A percentile compares a stretch with the other conserved stretches of the same genome.
These are phyloP conservation scores for Harpalus rubripes DNA, from an alignment of 2,888 invertebrate species.

Conservation along the genomic window DNA sequence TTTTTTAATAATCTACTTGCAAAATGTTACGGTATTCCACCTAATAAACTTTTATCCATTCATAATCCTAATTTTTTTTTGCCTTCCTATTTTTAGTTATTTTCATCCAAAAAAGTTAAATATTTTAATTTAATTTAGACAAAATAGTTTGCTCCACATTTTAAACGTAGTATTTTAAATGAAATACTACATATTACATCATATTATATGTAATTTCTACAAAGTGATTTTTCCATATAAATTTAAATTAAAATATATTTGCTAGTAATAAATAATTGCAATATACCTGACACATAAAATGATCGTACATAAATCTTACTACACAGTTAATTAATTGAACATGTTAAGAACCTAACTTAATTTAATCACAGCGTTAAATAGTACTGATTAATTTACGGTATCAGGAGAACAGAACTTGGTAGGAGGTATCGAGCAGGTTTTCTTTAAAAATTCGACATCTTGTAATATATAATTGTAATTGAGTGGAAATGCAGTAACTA, in stretches of 20 bases:
- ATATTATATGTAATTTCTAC: not conserved
- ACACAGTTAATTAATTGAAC: slow-evolving; percentile 13
- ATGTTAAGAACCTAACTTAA: slow-evolving; percentile 38
- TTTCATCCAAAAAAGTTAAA: not conserved
- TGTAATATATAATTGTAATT: not conserved
- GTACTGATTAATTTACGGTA: slow-evolving; percentile 26
- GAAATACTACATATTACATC: no score
- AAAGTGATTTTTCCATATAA: not conserved
- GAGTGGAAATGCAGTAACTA: not conserved
- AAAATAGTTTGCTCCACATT: not conserved
- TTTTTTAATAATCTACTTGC: slow-evolving; percentile 68
- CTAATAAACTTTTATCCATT: no score
- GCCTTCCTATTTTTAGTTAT: not conserved
- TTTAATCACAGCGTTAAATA: slow-evolving; percentile 18
- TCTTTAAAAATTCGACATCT: no score
- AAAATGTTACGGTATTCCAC: not conserved
- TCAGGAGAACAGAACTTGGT: not conserved
- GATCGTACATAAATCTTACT: slow-evolving; percentile 1
- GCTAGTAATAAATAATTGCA: slow-evolving; percentile 21
- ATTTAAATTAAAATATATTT: not conserved
- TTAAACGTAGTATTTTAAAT: no score
- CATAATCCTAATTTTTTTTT: no score
- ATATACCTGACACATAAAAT: slow-evolving; percentile 18
- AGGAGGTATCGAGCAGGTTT: not conserved
- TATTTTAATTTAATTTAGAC: not conserved